Percentiles rank a stretch among this genome's conserved stretches.
These are phyloP conservation scores for Scleropages formosus DNA, from an alignment of 2,797 vertebrate genomes.

Conservation along the genomic window DNA sequence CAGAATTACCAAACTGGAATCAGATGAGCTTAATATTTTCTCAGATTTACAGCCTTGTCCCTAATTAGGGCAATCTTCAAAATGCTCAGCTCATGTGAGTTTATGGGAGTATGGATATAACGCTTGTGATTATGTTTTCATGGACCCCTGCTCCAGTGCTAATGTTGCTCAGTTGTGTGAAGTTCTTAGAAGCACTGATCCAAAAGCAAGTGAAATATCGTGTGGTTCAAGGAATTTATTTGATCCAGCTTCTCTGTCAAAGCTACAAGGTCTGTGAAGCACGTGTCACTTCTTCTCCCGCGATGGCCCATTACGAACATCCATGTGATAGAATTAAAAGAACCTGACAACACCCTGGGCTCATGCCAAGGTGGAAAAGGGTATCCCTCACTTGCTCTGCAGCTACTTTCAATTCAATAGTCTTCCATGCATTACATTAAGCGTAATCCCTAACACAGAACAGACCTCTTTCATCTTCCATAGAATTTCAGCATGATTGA, in stretches of 20 bases:
- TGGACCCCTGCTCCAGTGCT: background rate
- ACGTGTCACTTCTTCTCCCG: slow-evolving; percentile 56
- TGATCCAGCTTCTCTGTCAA: slow-evolving; percentile 56
- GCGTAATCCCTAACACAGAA: slow-evolving; percentile 58
- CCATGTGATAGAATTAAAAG: slow-evolving; percentile 63
- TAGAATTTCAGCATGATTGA: slow-evolving; percentile 55
- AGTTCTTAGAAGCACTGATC: slow-evolving; percentile 46
- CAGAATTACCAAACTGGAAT: background rate
- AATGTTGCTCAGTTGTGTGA: background rate
- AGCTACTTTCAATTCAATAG: slow-evolving; percentile 48
- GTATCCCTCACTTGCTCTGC: slow-evolving; percentile 52
- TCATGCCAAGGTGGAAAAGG: slow-evolving; percentile 60
- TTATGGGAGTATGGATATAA: background rate
- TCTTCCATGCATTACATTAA: slow-evolving; percentile 60
- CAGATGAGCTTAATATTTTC: slow-evolving; percentile 11
- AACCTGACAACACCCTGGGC: slow-evolving; percentile 58
- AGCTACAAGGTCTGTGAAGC: slow-evolving; percentile 47
- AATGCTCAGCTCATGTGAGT: background rate
- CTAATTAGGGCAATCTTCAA: slow-evolving; percentile 4
- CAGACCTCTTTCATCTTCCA: slow-evolving; percentile 60
- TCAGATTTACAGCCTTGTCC: slow-evolving; percentile 1
- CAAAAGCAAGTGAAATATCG: slow-evolving; percentile 54
- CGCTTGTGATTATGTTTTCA: background rate
- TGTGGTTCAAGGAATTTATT: slow-evolving; percentile 50
- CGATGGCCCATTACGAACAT: slow-evolving; percentile 59